Conservation (phyloP, 2,888 invertebrate genomes). For the Pyralis farinalis region DNA sequence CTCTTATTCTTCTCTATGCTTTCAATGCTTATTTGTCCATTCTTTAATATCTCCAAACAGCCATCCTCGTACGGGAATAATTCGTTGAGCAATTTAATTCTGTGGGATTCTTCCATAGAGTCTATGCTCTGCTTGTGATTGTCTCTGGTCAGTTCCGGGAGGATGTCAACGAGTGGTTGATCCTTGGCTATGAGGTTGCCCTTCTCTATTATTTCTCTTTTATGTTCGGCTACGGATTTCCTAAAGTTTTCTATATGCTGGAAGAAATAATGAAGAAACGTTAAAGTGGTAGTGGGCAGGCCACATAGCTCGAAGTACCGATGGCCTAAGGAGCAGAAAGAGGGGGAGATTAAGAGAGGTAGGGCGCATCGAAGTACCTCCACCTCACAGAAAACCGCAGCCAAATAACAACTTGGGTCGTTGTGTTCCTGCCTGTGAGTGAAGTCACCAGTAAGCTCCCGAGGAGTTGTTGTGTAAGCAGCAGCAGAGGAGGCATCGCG, state of each 20-base stretch:
- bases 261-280: too few relatives aligned
- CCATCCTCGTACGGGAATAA: slow-evolving; percentile 53
- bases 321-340: too few relatives aligned
- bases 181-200: slow-evolving; percentile 44
- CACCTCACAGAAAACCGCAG: too few relatives aligned
- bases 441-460: too few relatives aligned
- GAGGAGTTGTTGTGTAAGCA: too few relatives aligned
- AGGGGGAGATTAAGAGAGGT: too few relatives aligned
- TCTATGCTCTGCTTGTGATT: slow-evolving; percentile 9
- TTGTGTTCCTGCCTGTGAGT: too few relatives aligned
- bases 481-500: too few relatives aligned
- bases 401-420: too few relatives aligned
- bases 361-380: too few relatives aligned
- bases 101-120: slow-evolving; percentile 10
- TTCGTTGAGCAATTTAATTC: slow-evolving; percentile 17
- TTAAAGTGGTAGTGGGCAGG: too few relatives aligned
- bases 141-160: slow-evolving; percentile 42
- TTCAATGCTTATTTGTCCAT: slow-evolving; percentile 52
- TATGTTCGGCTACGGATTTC: slow-evolving; percentile 46
- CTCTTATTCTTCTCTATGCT: slow-evolving; percentile 65
- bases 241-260: slow-evolving; percentile 64
- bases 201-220: slow-evolving; percentile 44
- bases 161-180: slow-evolving; percentile 35
- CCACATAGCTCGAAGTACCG: too few relatives aligned
- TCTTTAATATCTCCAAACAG: slow-evolving; percentile 25